Evolutionary conservation across 2,888 invertebrate species (phyloP).

Genomic region (Caenorhabditis sp.): DNA sequence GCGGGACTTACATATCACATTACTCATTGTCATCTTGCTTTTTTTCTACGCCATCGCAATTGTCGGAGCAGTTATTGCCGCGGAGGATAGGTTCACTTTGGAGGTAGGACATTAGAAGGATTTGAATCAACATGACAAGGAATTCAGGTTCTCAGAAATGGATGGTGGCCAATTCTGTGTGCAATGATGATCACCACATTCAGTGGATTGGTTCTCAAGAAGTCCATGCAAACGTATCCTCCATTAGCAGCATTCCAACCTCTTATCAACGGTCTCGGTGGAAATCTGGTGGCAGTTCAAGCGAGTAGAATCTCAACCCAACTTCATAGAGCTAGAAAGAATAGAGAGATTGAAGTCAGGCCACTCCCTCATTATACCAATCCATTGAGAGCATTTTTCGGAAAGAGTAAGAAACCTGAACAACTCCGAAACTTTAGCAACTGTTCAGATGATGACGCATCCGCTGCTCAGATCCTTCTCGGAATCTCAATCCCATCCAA

Average conservation of each 20-base stretch:
- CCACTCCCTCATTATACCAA: constrained; percentile 54
- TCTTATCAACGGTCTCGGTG: constrained; percentile 81
- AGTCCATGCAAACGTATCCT: constrained; percentile 72
- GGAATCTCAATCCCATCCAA: constrained; percentile 76
- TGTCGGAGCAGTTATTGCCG: constrained; percentile 64
- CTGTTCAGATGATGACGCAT: constrained; percentile 76
- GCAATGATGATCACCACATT: constrained; percentile 74
- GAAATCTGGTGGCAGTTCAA: constrained; percentile 79
- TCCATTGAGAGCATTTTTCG: constrained; percentile 67
- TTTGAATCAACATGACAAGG: not conserved
- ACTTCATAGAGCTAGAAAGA: constrained; percentile 73
- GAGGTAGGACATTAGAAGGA: constrained; percentile 58
- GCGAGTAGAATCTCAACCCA: constrained; percentile 77
- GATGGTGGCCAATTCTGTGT: constrained; percentile 73
- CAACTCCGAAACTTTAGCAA: not conserved
- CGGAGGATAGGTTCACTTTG: constrained; percentile 67
- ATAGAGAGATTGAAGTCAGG: constrained; percentile 60
- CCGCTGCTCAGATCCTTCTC: constrained; percentile 74
- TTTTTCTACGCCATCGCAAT: constrained; percentile 67
- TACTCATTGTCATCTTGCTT: constrained; percentile 64
- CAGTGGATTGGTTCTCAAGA: constrained; percentile 78
- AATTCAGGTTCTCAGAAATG: constrained; percentile 69
- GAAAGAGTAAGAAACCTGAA: constrained; percentile 56
- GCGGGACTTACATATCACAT: constrained; percentile 50
- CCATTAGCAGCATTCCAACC: constrained; percentile 80